Evolutionary conservation across 2,888 invertebrate species (phyloP).

Genomic region (Lucinisca nassula): DNA sequence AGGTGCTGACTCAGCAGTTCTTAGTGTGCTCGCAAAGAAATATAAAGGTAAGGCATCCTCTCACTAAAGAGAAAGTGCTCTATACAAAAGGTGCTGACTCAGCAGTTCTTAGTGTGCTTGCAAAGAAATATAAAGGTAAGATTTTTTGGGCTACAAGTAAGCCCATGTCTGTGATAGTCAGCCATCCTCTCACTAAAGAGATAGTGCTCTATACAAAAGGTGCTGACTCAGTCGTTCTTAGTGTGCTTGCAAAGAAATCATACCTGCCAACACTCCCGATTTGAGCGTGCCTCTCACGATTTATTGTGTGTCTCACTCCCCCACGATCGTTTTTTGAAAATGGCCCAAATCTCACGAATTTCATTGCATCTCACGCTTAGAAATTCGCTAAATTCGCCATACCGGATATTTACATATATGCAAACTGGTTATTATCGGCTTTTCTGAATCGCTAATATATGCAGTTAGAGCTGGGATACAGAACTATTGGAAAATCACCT

Average conservation of each 20-base stretch:
- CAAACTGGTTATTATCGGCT: too few relatives aligned
- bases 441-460: too few relatives aligned
- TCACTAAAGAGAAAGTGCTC: conserved; percentile 80
- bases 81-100: conserved; percentile 93
- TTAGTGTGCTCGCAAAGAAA: conserved; percentile 79
- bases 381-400: too few relatives aligned
- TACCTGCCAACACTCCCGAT: too few relatives aligned
- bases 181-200: conserved; percentile 88
- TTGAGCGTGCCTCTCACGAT: too few relatives aligned
- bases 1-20: conserved; percentile 91
- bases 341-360: too few relatives aligned
- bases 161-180: conserved; percentile 97
- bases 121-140: conserved; percentile 80
- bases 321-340: too few relatives aligned
- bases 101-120: conserved; percentile 87
- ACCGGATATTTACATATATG: too few relatives aligned
- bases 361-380: too few relatives aligned
- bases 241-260: conserved; percentile 69
- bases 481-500: too few relatives aligned
- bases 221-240: conserved; percentile 90
- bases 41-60: conserved; percentile 86
- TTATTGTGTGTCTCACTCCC: too few relatives aligned
- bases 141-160: conserved; percentile 98
- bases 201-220: conserved; percentile 91
- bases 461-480: too few relatives aligned